These are phyloP conservation scores for Pissodes strobi DNA, from an alignment of 1,140 invertebrate genomes.

Conservation along the genomic window DNA sequence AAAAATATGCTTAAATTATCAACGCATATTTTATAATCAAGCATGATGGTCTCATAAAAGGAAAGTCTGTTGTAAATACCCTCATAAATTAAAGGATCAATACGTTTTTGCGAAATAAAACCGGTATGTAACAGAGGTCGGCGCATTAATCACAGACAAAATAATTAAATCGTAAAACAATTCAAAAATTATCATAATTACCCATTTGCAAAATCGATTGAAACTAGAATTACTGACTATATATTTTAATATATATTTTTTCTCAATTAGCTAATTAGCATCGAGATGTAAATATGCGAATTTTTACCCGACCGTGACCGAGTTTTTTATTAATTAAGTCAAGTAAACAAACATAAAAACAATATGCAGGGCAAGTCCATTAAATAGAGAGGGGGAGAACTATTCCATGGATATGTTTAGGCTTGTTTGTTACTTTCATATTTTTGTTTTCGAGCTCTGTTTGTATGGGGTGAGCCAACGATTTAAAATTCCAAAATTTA, in stretches of 20 bases:
- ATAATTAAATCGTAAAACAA: neutral
- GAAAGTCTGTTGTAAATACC: no score
- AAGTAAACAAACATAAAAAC: no score
- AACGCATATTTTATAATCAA: no score
- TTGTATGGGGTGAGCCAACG: neutral
- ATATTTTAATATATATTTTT: no score
- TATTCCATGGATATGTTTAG: no score
- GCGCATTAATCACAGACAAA: neutral
- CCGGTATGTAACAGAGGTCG: neutral
- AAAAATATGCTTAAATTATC: no score
- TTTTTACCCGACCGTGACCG: neutral
- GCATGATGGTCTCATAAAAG: no score
- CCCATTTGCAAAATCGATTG: neutral
- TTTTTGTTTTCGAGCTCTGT: no score
- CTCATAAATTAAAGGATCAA: conserved; percentile 5
- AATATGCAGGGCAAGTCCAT: no score
- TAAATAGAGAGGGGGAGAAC: no score
- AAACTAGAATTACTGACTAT: neutral
- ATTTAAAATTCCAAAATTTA: neutral
- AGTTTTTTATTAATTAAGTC: neutral
- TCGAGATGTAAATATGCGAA: neutral
- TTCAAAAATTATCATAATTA: neutral
- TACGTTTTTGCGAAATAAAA: conserved; percentile 2
- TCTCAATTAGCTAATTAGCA: no score
- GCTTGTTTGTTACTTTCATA: no score